Conservation (phyloP, 2,888 invertebrate species). For the Rhagium mordax region DNA sequence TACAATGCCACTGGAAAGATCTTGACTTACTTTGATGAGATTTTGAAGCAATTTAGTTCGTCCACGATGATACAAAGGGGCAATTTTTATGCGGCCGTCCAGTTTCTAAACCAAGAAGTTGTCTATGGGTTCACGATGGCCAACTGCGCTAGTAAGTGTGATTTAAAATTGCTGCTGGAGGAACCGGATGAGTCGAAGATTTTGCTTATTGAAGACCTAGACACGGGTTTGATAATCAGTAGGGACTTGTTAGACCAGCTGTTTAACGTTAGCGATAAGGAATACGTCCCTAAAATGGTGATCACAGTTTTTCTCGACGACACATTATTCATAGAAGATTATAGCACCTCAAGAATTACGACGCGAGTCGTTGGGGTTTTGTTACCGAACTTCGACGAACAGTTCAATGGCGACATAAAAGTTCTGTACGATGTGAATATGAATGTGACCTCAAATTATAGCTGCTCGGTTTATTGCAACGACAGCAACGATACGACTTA, state of each 20-base stretch:
- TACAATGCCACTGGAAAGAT: slow-evolving; percentile 27
- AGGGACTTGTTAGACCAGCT: slow-evolving; percentile 28
- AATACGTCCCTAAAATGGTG: slow-evolving; percentile 22
- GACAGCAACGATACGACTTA: not conserved
- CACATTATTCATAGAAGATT: slow-evolving; percentile 27
- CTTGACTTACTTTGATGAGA: slow-evolving; percentile 16
- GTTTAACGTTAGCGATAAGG: not conserved
- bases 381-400: not conserved
- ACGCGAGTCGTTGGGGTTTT: slow-evolving; percentile 39
- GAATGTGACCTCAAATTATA: slow-evolving; percentile 3
- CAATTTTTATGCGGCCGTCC: slow-evolving; percentile 7
- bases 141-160: not conserved
- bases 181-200: not conserved
- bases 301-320: slow-evolving; percentile 35
- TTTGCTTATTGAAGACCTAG: not conserved
- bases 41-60: not conserved
- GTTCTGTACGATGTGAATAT: slow-evolving; percentile 17
- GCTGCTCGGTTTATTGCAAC: slow-evolving; percentile 13
- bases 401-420: slow-evolving; percentile 14
- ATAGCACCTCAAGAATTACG: not conserved
- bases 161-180: not conserved
- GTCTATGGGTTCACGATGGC: not conserved
- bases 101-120: not conserved
- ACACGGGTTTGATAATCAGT: slow-evolving; percentile 24
- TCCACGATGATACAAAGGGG: not conserved